These are phyloP conservation scores for Antennarius maculatus DNA, from an alignment of 2,797 vertebrate species.

Conservation along the genomic window DNA sequence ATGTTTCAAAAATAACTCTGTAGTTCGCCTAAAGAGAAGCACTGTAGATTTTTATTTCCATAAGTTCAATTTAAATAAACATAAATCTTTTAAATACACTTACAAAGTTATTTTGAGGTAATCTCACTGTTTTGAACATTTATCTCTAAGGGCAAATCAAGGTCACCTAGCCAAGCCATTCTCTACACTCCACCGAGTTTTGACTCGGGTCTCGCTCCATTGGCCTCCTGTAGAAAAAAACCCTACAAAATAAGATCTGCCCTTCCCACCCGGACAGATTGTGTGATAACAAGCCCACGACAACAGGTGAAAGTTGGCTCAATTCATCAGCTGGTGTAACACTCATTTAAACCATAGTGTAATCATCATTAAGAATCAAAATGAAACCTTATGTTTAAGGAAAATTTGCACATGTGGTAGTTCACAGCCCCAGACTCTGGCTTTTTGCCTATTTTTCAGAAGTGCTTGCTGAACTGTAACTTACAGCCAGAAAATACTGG, in stretches of 20 bases:
- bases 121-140: conserved; percentile 40
- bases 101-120: conserved; percentile 30
- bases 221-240: conserved; percentile 43
- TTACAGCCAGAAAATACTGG: conserved; percentile 61
- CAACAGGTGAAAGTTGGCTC: conserved; percentile 76
- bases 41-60: not conserved
- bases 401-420: conserved; percentile 63
- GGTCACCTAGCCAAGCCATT: conserved; percentile 58
- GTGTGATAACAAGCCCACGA: conserved; percentile 66
- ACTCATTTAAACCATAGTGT: conserved; percentile 52
- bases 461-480: conserved; percentile 71
- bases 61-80: not conserved
- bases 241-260: conserved; percentile 33
- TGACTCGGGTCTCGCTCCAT: conserved; percentile 67
- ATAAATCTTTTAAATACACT: not conserved
- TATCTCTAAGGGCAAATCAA: conserved; percentile 68
- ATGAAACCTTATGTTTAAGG: conserved; percentile 53
- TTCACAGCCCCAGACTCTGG: conserved; percentile 65
- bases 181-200: conserved; percentile 45
- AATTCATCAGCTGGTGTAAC: conserved; percentile 59
- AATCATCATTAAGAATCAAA: conserved; percentile 73
- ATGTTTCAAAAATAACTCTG: too few species aligned
- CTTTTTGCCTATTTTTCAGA: conserved; percentile 67
- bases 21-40: not conserved
- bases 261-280: conserved; percentile 66